Evolutionary conservation across 53 echinoderm and acorn worm genomes (phyloP), one percentile per base, ranked within the genome.

Genomic region (Patiria pectinifera): DNA sequence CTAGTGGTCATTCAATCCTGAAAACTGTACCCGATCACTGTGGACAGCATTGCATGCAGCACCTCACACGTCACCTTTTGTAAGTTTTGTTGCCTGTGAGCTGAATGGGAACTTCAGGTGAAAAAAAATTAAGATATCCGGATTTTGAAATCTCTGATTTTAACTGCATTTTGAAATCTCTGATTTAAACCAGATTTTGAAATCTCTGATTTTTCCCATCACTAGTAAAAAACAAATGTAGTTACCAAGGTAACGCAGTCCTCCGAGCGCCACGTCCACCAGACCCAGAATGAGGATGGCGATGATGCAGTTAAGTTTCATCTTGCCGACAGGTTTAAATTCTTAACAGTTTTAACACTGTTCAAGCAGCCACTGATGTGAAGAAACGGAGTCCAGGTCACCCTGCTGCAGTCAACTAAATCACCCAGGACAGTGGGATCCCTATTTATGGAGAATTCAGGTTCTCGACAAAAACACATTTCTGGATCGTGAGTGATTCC

Each of bases 161-260:
- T 35, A 35, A 35, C 35, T 35, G 35, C 35, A 35, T 35, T 35
- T 35, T 35, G 35, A 35, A 35, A 35, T 35, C 1, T 35, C 35
- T 35, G 35, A 0, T 35, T 35, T 35, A 35, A 53, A 53, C 53
- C 8, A 8, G 53, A 53, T 53, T 53, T 53, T 53, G 53, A 53
- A 53, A 53, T 6, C 53, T 16, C 53, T 16, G 21, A 2, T 46
- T 46, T 80, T 49, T 47, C n/a, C 43, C 11, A 24, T 58, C 15
- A 82, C n/a, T 66, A 4, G 19, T 66, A 3, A 66, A 66, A 66
- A 16, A 12, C 5, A 59, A 66, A 14, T 59, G 24, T 15, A 25
- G 45, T 70, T 70, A 85, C 85, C 85, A 18, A 85, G 85, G 48
- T 85, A 85, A 47, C 85, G 85, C 6, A 85, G 85, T 47, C 85